These are phyloP conservation scores for Pseudolaguvia tuberculata DNA, from an alignment of 2,113 vertebrate species.

Conservation along the genomic window DNA sequence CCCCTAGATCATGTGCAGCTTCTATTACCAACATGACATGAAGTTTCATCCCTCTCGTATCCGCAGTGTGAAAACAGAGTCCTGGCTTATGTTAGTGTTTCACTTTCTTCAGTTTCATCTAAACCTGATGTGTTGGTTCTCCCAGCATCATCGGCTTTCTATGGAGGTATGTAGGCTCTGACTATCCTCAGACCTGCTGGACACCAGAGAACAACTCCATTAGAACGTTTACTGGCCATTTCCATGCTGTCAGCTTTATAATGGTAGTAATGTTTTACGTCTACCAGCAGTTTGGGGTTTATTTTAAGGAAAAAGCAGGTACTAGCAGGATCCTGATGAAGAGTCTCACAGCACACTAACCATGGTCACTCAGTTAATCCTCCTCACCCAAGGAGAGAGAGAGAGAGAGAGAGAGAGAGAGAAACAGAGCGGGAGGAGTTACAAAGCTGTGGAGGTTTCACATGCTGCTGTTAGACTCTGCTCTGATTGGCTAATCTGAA, in stretches of 20 bases:
- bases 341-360: conserved; percentile 42
- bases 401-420: too few relatives aligned
- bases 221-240: neutral
- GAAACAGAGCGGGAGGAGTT: conserved; percentile 33
- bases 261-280: too few relatives aligned
- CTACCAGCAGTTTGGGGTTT: neutral
- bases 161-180: neutral
- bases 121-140: conserved; percentile 36
- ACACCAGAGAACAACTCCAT: neutral
- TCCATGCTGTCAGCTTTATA: too few relatives aligned
- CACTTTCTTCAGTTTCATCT: conserved; percentile 26
- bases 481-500: conserved; percentile 41
- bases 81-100: conserved; percentile 21
- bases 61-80: conserved; percentile 5
- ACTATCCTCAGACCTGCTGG: neutral
- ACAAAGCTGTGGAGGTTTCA: conserved; percentile 50
- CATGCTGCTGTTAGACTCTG: conserved; percentile 45
- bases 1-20: neutral
- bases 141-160: neutral
- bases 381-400: conserved; percentile 8
- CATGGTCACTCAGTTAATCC: conserved; percentile 44
- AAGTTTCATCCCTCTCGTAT: conserved; percentile 3
- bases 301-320: neutral
- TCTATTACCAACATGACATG: neutral
- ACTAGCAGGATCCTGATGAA: neutral